Evolutionary conservation across 2,113 vertebrate genomes (phyloP), one percentile per base, ranked within the genome.

Genomic region (Campylomormyrus numenius): DNA sequence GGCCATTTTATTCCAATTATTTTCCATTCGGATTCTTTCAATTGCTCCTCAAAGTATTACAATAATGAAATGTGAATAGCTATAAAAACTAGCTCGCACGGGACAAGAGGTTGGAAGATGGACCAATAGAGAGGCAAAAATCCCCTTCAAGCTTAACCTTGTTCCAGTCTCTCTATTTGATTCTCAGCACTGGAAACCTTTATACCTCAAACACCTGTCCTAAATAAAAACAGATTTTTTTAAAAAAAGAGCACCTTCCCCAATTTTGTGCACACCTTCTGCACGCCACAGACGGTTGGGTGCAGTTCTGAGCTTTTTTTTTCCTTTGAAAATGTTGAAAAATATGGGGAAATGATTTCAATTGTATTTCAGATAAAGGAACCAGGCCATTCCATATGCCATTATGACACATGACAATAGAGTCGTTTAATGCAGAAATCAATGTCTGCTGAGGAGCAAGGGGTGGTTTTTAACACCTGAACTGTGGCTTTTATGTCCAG

Each of bases 391-490:
- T 90, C 77, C 90, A 89, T 90, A 80, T 84, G 74, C 52, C 88
- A 88, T 90, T 90, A 85, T 49, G 87, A 53, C 85, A 80, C 49
- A 48, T 48, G 53, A 90, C 85, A 90, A 88, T 90, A 24, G 31
- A 24, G 17, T 45, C 1, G 53, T 88, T 53, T 88, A 88, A 84
- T 85, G n/a, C 50, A 90, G 17, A 88, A 90, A 88, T 90, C 62
- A 90, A 90, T 83, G 66, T 77, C 66, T 42, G 15, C n/a, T 87
- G 85, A 80, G 87, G 53, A 56, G 13, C 39, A 70, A 27, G n/a
- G 10, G 31, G 5, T 13, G 13, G 52, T 35, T 90, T 66, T 87
- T 49, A 24, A 35, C 62, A 66, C 62, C 58, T 77, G 62, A 62
- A 56, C 88, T 17, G 7, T 31, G 39, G 58, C 56, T 84, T 88